These are phyloP conservation scores for Drosophila bocki DNA, from an alignment of 1,140 invertebrate genomes.

Conservation along the genomic window DNA sequence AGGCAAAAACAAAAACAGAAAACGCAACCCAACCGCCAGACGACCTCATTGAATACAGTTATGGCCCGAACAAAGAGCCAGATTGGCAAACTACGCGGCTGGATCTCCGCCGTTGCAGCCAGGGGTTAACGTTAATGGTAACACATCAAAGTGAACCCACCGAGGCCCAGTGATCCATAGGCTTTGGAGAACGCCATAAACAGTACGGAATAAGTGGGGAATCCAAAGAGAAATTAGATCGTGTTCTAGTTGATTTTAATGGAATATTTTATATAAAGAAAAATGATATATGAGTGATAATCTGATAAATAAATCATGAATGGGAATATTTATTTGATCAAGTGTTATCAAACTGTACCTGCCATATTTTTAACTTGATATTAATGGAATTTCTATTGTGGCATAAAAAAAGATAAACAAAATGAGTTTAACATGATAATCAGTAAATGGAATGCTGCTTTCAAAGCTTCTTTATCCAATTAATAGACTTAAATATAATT, in stretches of 20 bases:
- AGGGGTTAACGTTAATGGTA: constrained; percentile 30
- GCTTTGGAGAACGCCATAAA: constrained; percentile 6
- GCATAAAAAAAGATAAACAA: not conserved
- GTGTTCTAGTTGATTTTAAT: not conserved
- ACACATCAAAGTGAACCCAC: constrained; percentile 13
- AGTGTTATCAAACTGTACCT: not conserved
- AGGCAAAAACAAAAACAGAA: constrained; percentile 43
- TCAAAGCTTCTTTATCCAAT: not conserved
- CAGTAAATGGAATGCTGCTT: not conserved
- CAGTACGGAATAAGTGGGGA: constrained; percentile 5
- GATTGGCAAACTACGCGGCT: constrained; percentile 40
- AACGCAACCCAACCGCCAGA: constrained; percentile 41
- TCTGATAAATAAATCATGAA: not conserved
- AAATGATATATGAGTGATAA: not conserved
- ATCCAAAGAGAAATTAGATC: constrained; percentile 6
- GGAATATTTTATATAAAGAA: not conserved
- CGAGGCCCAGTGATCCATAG: constrained; percentile 13
- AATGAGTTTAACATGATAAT: not conserved
- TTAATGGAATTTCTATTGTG: constrained; percentile 3
- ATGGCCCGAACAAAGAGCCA: constrained; percentile 62
- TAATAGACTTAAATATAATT: not conserved
- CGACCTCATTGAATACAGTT: constrained; percentile 82
- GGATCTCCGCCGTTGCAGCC: constrained; percentile 21
- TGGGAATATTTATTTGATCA: not conserved
- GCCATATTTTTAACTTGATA: not conserved